phyloP scores from a whole-genome alignment of 1,140 invertebrate species.

The Leucophenga varia region DNA sequence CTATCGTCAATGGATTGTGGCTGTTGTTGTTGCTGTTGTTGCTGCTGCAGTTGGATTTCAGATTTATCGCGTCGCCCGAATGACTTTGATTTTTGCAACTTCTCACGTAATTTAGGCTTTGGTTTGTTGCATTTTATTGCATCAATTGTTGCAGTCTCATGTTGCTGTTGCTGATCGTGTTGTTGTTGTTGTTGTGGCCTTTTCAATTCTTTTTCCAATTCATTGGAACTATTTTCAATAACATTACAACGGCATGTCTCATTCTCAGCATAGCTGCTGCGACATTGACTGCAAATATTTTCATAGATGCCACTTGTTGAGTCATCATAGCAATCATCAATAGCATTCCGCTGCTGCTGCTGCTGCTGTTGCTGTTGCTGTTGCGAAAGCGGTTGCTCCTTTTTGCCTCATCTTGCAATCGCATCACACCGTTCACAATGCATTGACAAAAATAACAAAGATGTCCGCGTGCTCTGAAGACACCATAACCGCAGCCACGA shows the following conservation, averaged over 20 bases:
- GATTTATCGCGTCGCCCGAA: slow-evolving; percentile 33
- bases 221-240: neutral
- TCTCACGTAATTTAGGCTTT: neutral
- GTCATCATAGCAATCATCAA: too few species aligned
- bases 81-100: slow-evolving; percentile 31
- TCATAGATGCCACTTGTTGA: slow-evolving; percentile 43
- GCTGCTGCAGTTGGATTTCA: slow-evolving; percentile 16
- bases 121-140: too few species aligned
- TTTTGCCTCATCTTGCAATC: too few species aligned
- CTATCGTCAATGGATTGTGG: neutral
- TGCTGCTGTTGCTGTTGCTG: neutral
- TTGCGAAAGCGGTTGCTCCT: slow-evolving; percentile 12
- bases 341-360: slow-evolving; percentile 1
- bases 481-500: slow-evolving; percentile 48
- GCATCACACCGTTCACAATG: slow-evolving; percentile 35
- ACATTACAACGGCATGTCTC: slow-evolving; percentile 26
- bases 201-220: neutral
- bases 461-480: slow-evolving; percentile 43
- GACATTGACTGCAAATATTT: slow-evolving; percentile 43
- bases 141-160: neutral
- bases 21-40: neutral
- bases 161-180: slow-evolving; percentile 4
- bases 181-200: neutral
- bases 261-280: slow-evolving; percentile 37
- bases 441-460: slow-evolving; percentile 50